A percentile compares a stretch with the other conserved stretches of the same genome.
Conservation (phyloP, 2,797 vertebrate genomes). For the Helarctos malayanus region DNA sequence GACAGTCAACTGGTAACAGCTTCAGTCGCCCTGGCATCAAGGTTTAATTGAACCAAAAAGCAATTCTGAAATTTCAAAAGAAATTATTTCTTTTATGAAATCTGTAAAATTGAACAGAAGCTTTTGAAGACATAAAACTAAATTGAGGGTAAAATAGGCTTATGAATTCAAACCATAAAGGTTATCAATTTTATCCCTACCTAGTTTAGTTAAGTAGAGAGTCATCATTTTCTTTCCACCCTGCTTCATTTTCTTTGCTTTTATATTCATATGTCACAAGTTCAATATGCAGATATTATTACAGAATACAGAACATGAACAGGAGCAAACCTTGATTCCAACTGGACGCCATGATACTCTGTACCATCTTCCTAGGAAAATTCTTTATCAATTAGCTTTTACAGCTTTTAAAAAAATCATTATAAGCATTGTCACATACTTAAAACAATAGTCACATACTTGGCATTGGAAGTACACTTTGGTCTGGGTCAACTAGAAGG, state of each 20-base stretch:
- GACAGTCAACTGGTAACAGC: slow-evolving; percentile 52
- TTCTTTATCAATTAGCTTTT: background rate
- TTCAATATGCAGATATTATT: background rate
- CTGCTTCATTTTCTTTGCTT: slow-evolving; percentile 29
- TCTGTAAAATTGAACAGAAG: slow-evolving; percentile 63
- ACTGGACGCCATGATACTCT: background rate
- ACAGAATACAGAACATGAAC: background rate
- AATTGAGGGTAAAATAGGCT: slow-evolving; percentile 74
- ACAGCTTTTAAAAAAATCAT: background rate
- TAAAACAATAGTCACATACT: background rate
- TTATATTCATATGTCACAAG: background rate
- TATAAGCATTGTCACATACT: background rate
- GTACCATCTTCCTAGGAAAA: background rate
- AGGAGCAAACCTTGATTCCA: background rate
- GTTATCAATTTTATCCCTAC: slow-evolving; percentile 59
- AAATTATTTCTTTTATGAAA: slow-evolving; percentile 78
- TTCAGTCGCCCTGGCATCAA: slow-evolving; percentile 17
- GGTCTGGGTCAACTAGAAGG: background rate
- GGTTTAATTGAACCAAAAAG: slow-evolving; percentile 71
- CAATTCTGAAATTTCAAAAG: slow-evolving; percentile 72
- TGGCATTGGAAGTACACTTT: background rate
- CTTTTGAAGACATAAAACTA: slow-evolving; percentile 78
- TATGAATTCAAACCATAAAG: slow-evolving; percentile 65
- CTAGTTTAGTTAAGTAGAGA: slow-evolving; percentile 55
- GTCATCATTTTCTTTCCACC: slow-evolving; percentile 45